Base-by-base conservation (phyloP, 2,113 vertebrate species). In the Forbesichthys papilliferus region DNA sequence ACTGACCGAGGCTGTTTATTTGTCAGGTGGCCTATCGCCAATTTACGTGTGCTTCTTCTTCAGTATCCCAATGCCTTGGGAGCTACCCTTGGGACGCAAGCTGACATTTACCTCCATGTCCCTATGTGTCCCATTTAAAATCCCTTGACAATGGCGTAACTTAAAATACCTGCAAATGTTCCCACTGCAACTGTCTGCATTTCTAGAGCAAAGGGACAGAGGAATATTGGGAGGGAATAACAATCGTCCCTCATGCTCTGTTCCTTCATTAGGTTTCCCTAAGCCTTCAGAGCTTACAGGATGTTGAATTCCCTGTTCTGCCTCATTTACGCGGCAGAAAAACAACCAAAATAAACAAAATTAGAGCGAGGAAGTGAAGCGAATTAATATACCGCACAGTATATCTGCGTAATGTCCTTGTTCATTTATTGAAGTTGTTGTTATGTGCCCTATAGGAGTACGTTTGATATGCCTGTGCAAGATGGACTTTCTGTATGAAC, bases 21-120 rank as follows among this genome's bases (percentile, higher is more conserved):
- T 14, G 3, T 11, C 62, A 80, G 71, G 72, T 60, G 69, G 70
- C 56, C 63, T 13, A 27, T 46, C 47, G 63, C 3, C 66, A 71
- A 61, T 34, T 67, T 71, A 77, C 58, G 61, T 77, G 36, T 36
- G 54, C 64, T 63, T 64, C 66, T 77, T 68, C 66, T 79, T 34
- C 67, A 62, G 69, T 75, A 69, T 77, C 87, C 71, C 66, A 79
- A 78, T 72, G 64, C 64, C 75, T 66, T 64, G 79, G 79, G 82
- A 89, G 72, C 73, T 83, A 82, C 84, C 81, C 87, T 79, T 4
- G 79, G 85, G 86, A 88, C 60, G 66, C 60, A 18, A 67, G 62
- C 34, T 89, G 89, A 86, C 87, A 89, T 90, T 90, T 88, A 89
- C 73, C 63, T 83, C 58, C 60, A 13, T 71, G 80, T 84, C 65